Evolutionary conservation across 2,888 invertebrate genomes (phyloP).

Genomic region (Celastrina argiolus): DNA sequence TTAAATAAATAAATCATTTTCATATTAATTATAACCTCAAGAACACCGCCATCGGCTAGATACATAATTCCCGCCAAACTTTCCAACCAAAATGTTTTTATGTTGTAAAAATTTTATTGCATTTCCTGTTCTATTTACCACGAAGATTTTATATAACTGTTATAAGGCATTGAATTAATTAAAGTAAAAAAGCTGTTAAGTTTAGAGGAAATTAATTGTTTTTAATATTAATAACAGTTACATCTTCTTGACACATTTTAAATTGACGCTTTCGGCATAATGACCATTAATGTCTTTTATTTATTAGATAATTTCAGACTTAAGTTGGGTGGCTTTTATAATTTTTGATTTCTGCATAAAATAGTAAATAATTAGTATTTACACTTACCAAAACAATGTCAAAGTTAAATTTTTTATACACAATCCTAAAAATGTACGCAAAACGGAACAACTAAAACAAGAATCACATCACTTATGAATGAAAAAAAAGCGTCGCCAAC

Average conservation of each 20-base stretch:
- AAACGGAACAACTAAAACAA: conserved; percentile 65
- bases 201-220: neutral
- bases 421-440: conserved; percentile 54
- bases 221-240: neutral
- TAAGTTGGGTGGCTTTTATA: neutral
- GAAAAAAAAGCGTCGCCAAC: conserved; percentile 67
- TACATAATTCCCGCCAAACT: conserved; percentile 49
- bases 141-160: neutral
- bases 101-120: neutral
- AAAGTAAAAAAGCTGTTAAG: neutral
- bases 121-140: neutral
- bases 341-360: too few relatives aligned
- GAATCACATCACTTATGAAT: conserved; percentile 60
- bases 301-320: neutral
- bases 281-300: conserved; percentile 36
- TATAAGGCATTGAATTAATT: neutral
- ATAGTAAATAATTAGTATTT: conserved; percentile 31
- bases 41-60: conserved; percentile 22
- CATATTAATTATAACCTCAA: conserved; percentile 33
- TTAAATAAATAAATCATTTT: conserved; percentile 8
- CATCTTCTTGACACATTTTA: conserved; percentile 31
- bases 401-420: conserved; percentile 50
- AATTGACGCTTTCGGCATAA: conserved; percentile 39
- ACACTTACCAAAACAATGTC: conserved; percentile 67
- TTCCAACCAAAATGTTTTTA: neutral